A percentile compares a stretch with the other conserved stretches of the same genome.
phyloP scores from a whole-genome alignment of 2,888 invertebrate genomes.

The Masnerella sp. region DNA sequence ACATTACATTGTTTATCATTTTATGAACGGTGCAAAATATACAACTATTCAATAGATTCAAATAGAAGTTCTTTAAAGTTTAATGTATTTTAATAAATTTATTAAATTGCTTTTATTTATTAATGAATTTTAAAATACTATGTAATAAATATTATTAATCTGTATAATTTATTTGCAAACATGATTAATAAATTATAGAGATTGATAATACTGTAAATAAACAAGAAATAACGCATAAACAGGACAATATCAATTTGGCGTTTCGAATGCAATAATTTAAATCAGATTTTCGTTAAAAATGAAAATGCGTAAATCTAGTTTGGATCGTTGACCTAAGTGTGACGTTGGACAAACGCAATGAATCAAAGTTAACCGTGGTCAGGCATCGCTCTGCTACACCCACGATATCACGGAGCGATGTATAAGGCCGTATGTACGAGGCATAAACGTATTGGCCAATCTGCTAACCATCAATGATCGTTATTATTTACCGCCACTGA shows the following conservation, averaged over 20 bases:
- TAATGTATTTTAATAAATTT: no score
- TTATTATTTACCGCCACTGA: conserved; percentile 57
- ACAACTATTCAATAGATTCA: no score
- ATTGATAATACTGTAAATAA: no score
- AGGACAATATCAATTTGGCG: neutral
- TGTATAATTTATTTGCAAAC: no score
- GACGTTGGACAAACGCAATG: conserved; percentile 71
- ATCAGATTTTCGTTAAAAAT: neutral
- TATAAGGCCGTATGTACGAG: conserved; percentile 40
- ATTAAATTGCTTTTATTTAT: no score
- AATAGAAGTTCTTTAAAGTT: no score
- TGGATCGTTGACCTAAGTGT: conserved; percentile 71
- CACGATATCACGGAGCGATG: conserved; percentile 65
- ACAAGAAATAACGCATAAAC: neutral
- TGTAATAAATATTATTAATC: no score
- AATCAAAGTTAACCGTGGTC: conserved; percentile 76
- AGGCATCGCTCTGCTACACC: conserved; percentile 73
- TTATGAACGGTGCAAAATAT: no score
- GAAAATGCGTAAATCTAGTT: conserved; percentile 12
- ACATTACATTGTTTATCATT: no score
- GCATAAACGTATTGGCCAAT: conserved; percentile 52
- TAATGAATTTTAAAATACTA: no score
- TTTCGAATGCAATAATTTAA: neutral
- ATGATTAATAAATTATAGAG: no score
- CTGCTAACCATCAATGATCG: conserved; percentile 54